These are phyloP conservation scores for Andrena praecox DNA, from an alignment of 2,888 invertebrate genomes.

Conservation along the genomic window DNA sequence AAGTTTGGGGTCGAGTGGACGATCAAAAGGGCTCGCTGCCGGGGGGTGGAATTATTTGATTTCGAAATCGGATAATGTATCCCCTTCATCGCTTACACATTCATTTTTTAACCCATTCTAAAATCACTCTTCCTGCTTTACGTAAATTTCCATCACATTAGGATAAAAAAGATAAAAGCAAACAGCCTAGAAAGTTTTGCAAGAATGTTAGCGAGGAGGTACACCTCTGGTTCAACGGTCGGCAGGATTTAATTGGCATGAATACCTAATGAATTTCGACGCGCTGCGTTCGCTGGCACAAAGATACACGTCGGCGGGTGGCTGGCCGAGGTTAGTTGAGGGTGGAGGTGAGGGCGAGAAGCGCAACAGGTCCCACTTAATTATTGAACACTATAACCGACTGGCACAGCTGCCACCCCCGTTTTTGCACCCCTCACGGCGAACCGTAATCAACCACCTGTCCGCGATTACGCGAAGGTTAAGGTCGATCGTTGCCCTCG, in stretches of 20 bases:
- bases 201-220: background rate
- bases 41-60: conserved; percentile 45
- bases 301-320: conserved; percentile 50
- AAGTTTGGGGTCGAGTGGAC: conserved; percentile 57
- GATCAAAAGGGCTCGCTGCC: conserved; percentile 35
- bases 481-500: conserved; percentile 64
- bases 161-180: background rate
- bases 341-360: conserved; percentile 75
- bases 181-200: background rate
- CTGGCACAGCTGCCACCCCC: conserved; percentile 67
- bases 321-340: conserved; percentile 71
- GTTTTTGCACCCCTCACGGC: conserved; percentile 69
- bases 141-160: background rate
- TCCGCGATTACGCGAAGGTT: conserved; percentile 71
- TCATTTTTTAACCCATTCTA: background rate
- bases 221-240: conserved; percentile 40
- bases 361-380: conserved; percentile 84
- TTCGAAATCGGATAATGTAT: conserved; percentile 51
- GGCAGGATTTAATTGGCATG: conserved; percentile 77
- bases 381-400: conserved; percentile 82
- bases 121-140: background rate
- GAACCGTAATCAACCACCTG: conserved; percentile 77
- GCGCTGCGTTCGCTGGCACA: conserved; percentile 44
- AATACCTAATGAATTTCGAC: conserved; percentile 75
- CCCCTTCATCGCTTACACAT: conserved; percentile 30